phyloP scores from a whole-genome alignment of 2,113 vertebrate species.

The Nothocercus nigrocapillus region DNA sequence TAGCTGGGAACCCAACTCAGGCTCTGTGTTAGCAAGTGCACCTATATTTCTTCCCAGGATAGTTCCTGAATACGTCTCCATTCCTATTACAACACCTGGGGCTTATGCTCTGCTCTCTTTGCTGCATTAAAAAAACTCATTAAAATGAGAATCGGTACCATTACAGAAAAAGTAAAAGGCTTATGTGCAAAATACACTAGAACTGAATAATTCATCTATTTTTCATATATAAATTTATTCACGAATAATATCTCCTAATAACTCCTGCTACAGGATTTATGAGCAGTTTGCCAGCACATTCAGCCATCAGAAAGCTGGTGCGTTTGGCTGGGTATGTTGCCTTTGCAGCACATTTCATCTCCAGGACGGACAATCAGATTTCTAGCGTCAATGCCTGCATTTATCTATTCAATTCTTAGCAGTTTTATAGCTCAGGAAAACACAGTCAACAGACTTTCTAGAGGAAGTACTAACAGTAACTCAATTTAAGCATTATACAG shows the following conservation, averaged over 20 bases:
- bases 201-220: slow-evolving; percentile 51
- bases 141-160: slow-evolving; percentile 24
- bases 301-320: not conserved
- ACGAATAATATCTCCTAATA: slow-evolving; percentile 22
- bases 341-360: not conserved
- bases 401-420: not conserved
- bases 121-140: slow-evolving; percentile 17
- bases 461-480: not conserved
- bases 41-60: slow-evolving; percentile 8
- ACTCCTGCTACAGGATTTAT: not conserved
- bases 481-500: not conserved
- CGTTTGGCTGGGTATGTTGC: not conserved
- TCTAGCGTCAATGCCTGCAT: not conserved
- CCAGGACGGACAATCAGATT: not conserved
- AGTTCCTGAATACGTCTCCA: not conserved
- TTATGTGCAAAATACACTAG: slow-evolving; percentile 3
- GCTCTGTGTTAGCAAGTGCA: not conserved
- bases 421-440: not conserved
- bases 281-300: not conserved
- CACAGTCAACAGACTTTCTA: not conserved
- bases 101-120: slow-evolving; percentile 24
- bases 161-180: not conserved
- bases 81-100: slow-evolving; percentile 44
- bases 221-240: slow-evolving; percentile 50
- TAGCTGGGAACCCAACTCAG: not conserved